Conservation (phyloP, 2,797 vertebrate species). For the Orientallactaga sibirica region DNA sequence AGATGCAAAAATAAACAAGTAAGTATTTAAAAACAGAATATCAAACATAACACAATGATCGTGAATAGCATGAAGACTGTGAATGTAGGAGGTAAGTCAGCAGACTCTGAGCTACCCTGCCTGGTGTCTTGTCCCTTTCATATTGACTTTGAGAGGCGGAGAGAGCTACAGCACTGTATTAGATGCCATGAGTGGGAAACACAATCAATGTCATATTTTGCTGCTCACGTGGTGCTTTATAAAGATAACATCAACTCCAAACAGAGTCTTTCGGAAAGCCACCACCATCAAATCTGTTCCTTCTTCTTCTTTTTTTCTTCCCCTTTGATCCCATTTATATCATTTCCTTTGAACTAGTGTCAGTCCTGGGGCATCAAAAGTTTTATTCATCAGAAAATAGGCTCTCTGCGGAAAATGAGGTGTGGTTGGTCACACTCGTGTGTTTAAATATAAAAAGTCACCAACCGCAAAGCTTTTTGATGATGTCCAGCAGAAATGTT, state of each 20-base stretch:
- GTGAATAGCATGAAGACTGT: fast-evolving
- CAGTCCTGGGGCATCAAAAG: neutral
- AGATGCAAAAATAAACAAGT: neutral
- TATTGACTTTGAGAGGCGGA: neutral
- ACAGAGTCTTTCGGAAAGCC: constrained; percentile 29
- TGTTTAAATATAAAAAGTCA: constrained; percentile 60
- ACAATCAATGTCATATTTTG: neutral
- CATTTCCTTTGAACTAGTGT: neutral
- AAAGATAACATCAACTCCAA: constrained; percentile 17
- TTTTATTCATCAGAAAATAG: constrained; percentile 55
- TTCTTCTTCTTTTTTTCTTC: constrained; percentile 7
- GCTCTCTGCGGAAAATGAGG: neutral
- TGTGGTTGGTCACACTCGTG: neutral
- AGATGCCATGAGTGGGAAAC: neutral
- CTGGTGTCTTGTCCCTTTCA: neutral
- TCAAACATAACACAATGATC: neutral
- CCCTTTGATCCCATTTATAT: neutral
- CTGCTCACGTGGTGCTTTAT: neutral
- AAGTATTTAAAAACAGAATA: neutral
- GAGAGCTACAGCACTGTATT: fast-evolving
- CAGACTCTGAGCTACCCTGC: neutral
- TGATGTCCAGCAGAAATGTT: constrained; percentile 51
- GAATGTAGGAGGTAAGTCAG: neutral
- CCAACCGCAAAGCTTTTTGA: constrained; percentile 50
- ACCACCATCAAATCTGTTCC: neutral